A percentile compares a stretch with the other conserved stretches of the same genome.
Evolutionary conservation across 2,797 vertebrate genomes (phyloP).

Genomic region (Anabas testudineus): DNA sequence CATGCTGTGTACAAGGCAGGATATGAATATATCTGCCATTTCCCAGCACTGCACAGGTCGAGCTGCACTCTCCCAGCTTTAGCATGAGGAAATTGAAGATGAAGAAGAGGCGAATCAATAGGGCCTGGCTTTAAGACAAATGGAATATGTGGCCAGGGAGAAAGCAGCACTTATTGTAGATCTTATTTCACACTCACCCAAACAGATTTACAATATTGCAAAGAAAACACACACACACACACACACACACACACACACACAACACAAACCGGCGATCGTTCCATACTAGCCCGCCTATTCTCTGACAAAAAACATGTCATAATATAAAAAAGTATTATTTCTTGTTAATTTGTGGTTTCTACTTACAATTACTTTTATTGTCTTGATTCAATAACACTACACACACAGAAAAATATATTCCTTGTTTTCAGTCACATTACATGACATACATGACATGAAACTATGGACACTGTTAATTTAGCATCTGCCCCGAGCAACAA

Average conservation of each 20-base stretch:
- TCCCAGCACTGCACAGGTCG: conserved; percentile 44
- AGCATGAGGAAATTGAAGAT: conserved; percentile 60
- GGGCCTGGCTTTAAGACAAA: conserved; percentile 49
- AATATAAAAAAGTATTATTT: neutral
- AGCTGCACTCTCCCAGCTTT: conserved; percentile 46
- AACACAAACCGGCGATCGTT: too few species aligned
- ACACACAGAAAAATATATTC: too few species aligned
- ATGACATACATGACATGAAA: too few species aligned
- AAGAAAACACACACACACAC: neutral
- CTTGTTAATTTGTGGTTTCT: conserved; percentile 8
- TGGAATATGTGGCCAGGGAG: conserved; percentile 37
- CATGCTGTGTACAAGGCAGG: conserved; percentile 64
- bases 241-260: neutral
- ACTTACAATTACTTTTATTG: conserved; percentile 11
- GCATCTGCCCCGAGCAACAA: too few species aligned
- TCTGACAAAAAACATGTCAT: neutral
- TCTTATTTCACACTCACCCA: conserved; percentile 52
- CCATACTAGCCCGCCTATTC: neutral
- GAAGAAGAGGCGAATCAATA: conserved; percentile 58
- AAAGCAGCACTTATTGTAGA: conserved; percentile 35
- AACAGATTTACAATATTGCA: conserved; percentile 43
- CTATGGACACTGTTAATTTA: too few species aligned
- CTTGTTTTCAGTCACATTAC: too few species aligned
- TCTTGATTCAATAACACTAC: conserved; percentile 25
- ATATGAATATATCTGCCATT: conserved; percentile 63